Conservation (phyloP, 2,797 vertebrate species). For the Triplophysa yarkandensis region DNA sequence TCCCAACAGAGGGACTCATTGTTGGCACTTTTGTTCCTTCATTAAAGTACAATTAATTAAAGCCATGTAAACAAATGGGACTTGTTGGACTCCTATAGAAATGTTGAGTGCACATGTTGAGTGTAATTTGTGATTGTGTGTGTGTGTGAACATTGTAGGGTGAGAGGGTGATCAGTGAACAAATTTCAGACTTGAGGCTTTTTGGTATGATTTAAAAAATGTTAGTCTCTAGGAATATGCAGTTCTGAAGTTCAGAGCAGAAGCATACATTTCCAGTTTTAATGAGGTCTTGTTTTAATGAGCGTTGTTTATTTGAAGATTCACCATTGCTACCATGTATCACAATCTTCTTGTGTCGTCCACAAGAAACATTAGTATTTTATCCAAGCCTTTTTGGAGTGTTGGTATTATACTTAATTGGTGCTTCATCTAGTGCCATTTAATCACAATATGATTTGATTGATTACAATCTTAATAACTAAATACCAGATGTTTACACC, state of each 20-base stretch:
- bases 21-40: slow-evolving; percentile 44
- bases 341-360: background rate
- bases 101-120: slow-evolving; percentile 15
- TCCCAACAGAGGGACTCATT: slow-evolving; percentile 38
- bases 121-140: slow-evolving; percentile 37
- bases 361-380: background rate
- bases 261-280: slow-evolving; percentile 45
- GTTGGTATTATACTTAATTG: background rate
- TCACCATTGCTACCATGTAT: background rate
- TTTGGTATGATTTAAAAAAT: slow-evolving; percentile 42
- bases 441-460: slow-evolving; percentile 16
- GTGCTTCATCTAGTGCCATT: background rate
- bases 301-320: slow-evolving; percentile 18
- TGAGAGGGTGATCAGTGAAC: slow-evolving; percentile 14
- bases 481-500: background rate
- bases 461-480: slow-evolving; percentile 5
- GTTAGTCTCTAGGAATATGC: slow-evolving; percentile 37
- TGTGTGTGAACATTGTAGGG: slow-evolving; percentile 3
- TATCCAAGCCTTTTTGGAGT: background rate
- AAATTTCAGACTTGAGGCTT: background rate
- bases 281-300: slow-evolving; percentile 40
- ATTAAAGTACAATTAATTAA: slow-evolving; percentile 56
- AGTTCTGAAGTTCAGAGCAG: slow-evolving; percentile 37
- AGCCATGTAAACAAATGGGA: slow-evolving; percentile 60
- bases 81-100: slow-evolving; percentile 49